These are phyloP conservation scores for Protosalanx chinensis DNA, from an alignment of 2,797 vertebrate genomes.

Conservation along the genomic window DNA sequence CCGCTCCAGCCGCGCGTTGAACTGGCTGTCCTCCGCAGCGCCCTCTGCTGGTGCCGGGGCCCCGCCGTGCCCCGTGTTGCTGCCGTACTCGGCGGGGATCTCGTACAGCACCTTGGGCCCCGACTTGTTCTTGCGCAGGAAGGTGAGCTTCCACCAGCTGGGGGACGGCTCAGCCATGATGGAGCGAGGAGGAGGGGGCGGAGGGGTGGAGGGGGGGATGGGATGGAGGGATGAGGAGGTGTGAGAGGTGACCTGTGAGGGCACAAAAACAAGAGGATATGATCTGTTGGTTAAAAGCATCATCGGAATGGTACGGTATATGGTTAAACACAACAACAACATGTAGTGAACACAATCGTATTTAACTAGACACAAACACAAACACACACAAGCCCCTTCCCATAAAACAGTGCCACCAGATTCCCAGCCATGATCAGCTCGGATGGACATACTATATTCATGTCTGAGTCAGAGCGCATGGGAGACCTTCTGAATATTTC, in stretches of 20 bases:
- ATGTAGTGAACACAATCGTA: not conserved
- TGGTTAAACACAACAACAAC: not conserved
- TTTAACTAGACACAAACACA: not conserved
- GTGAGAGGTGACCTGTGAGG: not conserved
- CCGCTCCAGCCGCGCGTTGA: conserved; percentile 80
- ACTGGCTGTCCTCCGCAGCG: conserved; percentile 51
- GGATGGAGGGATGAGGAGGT: conserved; percentile 10
- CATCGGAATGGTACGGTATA: not conserved
- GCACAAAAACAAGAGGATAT: conserved; percentile 4
- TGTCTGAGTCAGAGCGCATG: conserved; percentile 20
- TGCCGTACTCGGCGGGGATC: conserved; percentile 69
- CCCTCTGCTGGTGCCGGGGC: conserved; percentile 13
- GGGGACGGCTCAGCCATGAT: conserved; percentile 75
- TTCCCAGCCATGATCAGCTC: not conserved
- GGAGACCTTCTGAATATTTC: conserved; percentile 51
- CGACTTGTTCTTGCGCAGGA: conserved; percentile 84
- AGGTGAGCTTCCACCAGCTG: conserved; percentile 90
- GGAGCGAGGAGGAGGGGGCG: not conserved
- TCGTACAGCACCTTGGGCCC: conserved; percentile 80
- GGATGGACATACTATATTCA: conserved; percentile 18
- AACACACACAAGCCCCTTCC: not conserved
- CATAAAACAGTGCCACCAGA: conserved; percentile 12
- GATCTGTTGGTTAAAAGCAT: not conserved
- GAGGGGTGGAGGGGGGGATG: not conserved
- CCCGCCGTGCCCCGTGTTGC: conserved; percentile 37